These are phyloP conservation scores for Dasypolia templi DNA, from an alignment of 2,888 invertebrate genomes.

Conservation along the genomic window DNA sequence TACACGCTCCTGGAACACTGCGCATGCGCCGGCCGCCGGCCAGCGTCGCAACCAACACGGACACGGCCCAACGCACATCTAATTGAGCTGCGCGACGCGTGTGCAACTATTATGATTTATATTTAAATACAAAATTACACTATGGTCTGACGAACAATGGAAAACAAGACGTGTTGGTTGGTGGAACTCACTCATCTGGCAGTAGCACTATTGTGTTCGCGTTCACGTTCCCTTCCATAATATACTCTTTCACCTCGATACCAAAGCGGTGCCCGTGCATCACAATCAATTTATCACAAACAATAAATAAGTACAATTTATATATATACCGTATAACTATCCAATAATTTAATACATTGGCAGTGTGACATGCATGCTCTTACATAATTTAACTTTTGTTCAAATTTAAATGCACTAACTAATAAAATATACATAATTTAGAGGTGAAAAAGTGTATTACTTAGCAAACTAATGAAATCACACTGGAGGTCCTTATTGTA, in stretches of 20 bases:
- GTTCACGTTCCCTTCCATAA: constrained; percentile 63
- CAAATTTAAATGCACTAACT: constrained; percentile 83
- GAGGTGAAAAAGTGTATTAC: constrained; percentile 81
- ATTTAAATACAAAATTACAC: constrained; percentile 72
- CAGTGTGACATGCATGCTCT: constrained; percentile 82
- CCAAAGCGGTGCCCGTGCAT: constrained; percentile 62
- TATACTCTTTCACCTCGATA: constrained; percentile 73
- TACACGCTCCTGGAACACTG: constrained; percentile 44
- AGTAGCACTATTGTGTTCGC: constrained; percentile 70
- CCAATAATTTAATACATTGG: constrained; percentile 82
- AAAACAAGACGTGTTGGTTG: constrained; percentile 72
- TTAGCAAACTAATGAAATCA: constrained; percentile 71
- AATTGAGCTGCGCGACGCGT: constrained; percentile 68
- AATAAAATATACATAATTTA: constrained; percentile 75
- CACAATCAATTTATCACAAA: constrained; percentile 75
- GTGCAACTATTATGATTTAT: constrained; percentile 64
- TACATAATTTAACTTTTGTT: constrained; percentile 82
- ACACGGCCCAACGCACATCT: constrained; percentile 55
- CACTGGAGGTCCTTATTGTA: constrained; percentile 78
- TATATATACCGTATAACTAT: constrained; percentile 74
- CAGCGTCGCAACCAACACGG: constrained; percentile 45
- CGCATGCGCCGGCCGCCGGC: neutral
- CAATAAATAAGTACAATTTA: constrained; percentile 85
- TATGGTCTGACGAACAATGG: constrained; percentile 74
- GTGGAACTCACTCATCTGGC: constrained; percentile 71